Conservation (phyloP, 2,113 vertebrate species). For the Phocoena phocoena region DNA sequence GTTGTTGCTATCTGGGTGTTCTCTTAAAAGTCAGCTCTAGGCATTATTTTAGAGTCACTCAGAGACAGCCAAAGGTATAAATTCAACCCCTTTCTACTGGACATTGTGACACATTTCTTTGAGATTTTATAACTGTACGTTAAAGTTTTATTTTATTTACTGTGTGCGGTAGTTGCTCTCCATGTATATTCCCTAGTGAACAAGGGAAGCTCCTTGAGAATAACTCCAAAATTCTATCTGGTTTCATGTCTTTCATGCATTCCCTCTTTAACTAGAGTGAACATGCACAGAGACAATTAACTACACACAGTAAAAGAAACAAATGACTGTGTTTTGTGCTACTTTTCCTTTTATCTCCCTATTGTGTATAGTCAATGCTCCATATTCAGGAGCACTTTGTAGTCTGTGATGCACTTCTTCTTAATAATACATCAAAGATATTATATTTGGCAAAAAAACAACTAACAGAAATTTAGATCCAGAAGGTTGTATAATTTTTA, state of each 20-base stretch:
- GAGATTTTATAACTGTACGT: neutral
- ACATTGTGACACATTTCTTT: neutral
- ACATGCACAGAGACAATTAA: neutral
- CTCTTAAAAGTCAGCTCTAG: neutral
- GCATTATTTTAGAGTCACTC: neutral
- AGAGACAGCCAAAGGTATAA: neutral
- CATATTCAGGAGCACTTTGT: neutral
- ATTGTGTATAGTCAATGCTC: neutral
- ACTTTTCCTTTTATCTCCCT: neutral
- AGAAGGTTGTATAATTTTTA: neutral
- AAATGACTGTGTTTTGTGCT: neutral
- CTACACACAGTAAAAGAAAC: neutral
- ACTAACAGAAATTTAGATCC: neutral
- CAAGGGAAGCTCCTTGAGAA: neutral
- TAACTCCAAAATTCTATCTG: neutral
- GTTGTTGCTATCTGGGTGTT: neutral
- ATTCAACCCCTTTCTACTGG: neutral
- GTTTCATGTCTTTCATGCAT: neutral
- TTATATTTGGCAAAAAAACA: neutral
- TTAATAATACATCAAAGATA: neutral
- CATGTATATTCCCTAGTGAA: neutral
- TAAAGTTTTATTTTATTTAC: slow-evolving; percentile 2
- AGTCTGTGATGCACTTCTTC: neutral
- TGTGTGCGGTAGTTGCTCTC: neutral
- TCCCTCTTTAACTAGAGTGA: neutral